These are phyloP conservation scores for Macheiramphus alcinus DNA, from an alignment of 2,113 vertebrate genomes.

Conservation along the genomic window DNA sequence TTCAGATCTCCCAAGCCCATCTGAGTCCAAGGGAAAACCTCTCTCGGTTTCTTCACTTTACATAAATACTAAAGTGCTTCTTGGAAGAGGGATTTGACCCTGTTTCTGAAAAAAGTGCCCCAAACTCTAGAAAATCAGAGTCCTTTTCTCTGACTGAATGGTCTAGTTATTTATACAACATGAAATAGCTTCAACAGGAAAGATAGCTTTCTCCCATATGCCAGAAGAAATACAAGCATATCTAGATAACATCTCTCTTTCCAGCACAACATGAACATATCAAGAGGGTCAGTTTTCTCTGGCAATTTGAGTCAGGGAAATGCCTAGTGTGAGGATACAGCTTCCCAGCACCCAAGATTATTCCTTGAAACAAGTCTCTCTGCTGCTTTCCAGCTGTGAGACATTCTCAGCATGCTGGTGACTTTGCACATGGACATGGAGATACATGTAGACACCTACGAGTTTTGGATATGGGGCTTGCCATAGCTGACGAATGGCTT, in stretches of 20 bases:
- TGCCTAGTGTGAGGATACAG: background rate
- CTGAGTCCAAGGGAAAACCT: background rate
- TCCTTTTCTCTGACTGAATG: background rate
- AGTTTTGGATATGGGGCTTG: background rate
- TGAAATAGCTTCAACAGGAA: background rate
- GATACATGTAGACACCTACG: background rate
- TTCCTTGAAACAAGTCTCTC: background rate
- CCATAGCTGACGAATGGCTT: background rate
- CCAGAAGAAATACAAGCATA: background rate
- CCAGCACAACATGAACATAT: background rate
- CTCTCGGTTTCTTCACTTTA: background rate
- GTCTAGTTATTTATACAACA: background rate
- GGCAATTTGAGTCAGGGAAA: background rate
- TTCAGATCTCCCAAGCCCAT: background rate
- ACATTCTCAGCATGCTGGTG: background rate
- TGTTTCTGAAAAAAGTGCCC: background rate
- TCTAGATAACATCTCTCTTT: background rate
- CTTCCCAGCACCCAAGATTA: background rate
- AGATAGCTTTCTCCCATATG: background rate
- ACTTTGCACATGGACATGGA: background rate
- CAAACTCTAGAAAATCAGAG: background rate
- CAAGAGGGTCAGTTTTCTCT: background rate
- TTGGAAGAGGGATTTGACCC: background rate
- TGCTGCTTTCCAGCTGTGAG: background rate
- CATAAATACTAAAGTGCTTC: background rate